Conservation (phyloP, 2,113 vertebrate genomes). For the Corythaixoides concolor region DNA sequence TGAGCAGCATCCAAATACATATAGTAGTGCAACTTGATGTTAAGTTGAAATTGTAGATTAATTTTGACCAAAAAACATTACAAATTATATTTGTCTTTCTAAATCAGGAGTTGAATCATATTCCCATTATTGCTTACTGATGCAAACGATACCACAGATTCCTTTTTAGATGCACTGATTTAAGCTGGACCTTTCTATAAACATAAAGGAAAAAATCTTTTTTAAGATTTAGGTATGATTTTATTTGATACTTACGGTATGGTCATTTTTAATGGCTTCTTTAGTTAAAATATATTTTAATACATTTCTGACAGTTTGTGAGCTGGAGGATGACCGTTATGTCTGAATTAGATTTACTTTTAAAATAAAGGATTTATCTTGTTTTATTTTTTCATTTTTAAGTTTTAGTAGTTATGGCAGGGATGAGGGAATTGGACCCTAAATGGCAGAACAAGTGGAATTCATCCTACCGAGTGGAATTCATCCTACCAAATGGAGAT, state of each 20-base stretch:
- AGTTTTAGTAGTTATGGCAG: neutral
- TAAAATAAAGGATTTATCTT: neutral
- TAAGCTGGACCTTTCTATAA: neutral
- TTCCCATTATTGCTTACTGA: neutral
- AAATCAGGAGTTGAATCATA: neutral
- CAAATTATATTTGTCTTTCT: neutral
- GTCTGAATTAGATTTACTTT: neutral
- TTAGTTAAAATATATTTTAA: neutral
- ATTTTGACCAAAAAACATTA: neutral
- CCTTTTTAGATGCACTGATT: neutral
- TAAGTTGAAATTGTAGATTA: neutral
- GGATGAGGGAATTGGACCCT: neutral
- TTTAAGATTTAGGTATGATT: neutral
- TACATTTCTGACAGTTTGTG: neutral
- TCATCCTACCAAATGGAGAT: neutral
- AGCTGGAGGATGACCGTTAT: neutral
- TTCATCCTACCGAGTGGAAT: too few species aligned
- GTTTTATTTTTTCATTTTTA: neutral
- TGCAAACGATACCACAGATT: neutral
- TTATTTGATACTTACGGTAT: neutral
- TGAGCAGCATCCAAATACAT: neutral
- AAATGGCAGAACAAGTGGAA: neutral
- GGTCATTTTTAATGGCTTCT: neutral
- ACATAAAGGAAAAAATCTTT: neutral
- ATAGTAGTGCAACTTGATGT: neutral